Base-by-base conservation (phyloP, 2,888 invertebrate species). In the Melitaea athalia region DNA sequence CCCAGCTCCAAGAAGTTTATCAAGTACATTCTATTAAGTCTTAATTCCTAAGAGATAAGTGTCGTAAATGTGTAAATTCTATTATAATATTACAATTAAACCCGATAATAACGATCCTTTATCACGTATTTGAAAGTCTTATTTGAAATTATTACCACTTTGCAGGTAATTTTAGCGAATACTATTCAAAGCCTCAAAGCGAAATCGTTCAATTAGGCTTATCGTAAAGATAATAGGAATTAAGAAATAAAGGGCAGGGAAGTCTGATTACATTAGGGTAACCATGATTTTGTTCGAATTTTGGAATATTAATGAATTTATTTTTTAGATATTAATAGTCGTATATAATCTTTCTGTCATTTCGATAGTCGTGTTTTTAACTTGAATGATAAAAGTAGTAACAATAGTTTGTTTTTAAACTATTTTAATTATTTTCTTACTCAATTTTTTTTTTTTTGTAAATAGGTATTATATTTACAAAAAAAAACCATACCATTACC, bases 171-270 rank as follows among this genome's bases (percentile, higher is more conserved):
- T 55, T 55, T 33, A 33, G 10, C 33, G 55, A 33, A 55, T 55
- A 55, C 31, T 33, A 55, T 55, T 38, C 33, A 55, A 31, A 33
- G 55, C 55, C 55, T 55, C 33, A 55, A 55, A 55, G 55, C 33
- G 55, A 55, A 55, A 55, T 55, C 55, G 55, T 55, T 55, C 55
- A 55, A 55, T 55, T 55, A 55, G 55, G 55, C 55, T 38, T 55
- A 55, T 55, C 55, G 55, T 55, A 55, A 55, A 55, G 55, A 55
- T 55, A 55, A 55, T 55, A 55, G 7, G 55, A 55, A 55, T 55
- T 55, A 55, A 38, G 55, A 55, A 55, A 55, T 33, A 55, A 55
- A 55, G 11, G 55, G 33, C 55, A 33, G 33, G 33, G 33, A n/a
- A 12, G 33, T 55, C 55, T 55, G 55, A 55, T 55, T 55, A 55